Evolutionary conservation across 2,797 vertebrate genomes (phyloP), one percentile per base, ranked within the genome.

Genomic region (Atherinosoma microstoma): DNA sequence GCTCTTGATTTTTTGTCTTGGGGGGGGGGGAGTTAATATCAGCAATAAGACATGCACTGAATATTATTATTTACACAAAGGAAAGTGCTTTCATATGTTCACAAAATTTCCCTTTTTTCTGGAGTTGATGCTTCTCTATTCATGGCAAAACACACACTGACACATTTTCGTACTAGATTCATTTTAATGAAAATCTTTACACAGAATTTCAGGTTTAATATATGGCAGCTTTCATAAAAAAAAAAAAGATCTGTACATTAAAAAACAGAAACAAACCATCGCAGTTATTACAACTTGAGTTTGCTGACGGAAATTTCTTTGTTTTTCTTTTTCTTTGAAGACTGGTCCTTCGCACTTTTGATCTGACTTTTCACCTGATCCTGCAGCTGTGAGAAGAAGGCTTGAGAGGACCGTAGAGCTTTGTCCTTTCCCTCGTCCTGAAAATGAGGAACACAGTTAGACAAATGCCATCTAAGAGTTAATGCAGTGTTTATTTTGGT

Each of bases 381-480:
- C 93, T 99, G 97, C 61, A 99, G 92, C 80, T 98, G 95, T 59
- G 97, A 96, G 90, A 99, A 99, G 94, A 99, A 99, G 0, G 97
- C 96, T 63, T 96, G 96, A 66, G 98, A 99, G 0, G 98, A 99
- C 18, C 95, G 96, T 73, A 99, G 91, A 45, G 94, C 95, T 77
- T 97, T 99, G 89, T 98, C 96, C 91, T 98, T 97, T 27, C 97
- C 97, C 77, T 98, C 96, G 30, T 99, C 96, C 98, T 99, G 92
- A 67, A 80, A 76, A 18, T 75, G 40, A 79, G 4, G 1, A 79
- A 58, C 2, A 58, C 1, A 0, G 9, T 71, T 54, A 83, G 15
- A 24, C 2, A 0, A 63, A 15, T 13, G 15, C 13, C 24, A 66
- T 51, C 4, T 4, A 53, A 54, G 4, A 58, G 70, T 20, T n/a